Percentiles rank a stretch among this genome's conserved stretches.
These are phyloP conservation scores for Thalassaphorura encarpata DNA, from an alignment of 1,140 invertebrate species.

Conservation along the genomic window DNA sequence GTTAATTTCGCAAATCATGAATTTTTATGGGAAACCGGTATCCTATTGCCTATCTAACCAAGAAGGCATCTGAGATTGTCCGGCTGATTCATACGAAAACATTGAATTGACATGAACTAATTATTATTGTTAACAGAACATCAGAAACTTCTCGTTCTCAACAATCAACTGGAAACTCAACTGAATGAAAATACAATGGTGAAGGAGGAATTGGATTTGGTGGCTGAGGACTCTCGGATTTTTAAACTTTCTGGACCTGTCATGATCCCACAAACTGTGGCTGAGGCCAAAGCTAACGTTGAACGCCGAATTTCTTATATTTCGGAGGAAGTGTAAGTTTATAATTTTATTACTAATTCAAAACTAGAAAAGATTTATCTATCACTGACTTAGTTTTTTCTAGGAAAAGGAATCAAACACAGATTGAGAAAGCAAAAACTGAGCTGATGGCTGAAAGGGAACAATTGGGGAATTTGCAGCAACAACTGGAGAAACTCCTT, in stretches of 20 bases:
- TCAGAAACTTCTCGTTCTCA: slow-evolving; percentile 12
- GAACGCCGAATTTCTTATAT: slow-evolving; percentile 17
- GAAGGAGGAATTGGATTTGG: slow-evolving; percentile 18
- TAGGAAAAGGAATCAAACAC: slow-evolving; percentile 7
- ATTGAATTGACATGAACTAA: too few relatives aligned
- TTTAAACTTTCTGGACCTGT: slow-evolving; percentile 7
- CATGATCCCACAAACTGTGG: slow-evolving; percentile 11
- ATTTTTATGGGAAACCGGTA: too few relatives aligned
- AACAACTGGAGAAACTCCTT: not conserved
- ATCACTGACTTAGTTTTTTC: not conserved
- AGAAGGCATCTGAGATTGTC: too few relatives aligned
- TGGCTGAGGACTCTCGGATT: slow-evolving; percentile 5
- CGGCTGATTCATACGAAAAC: too few relatives aligned
- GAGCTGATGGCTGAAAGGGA: slow-evolving; percentile 10
- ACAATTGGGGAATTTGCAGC: slow-evolving; percentile 1
- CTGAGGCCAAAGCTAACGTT: slow-evolving; percentile 13
- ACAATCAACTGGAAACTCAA: slow-evolving; percentile 17
- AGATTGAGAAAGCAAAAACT: not conserved
- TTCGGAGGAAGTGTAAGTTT: slow-evolving; percentile 13
- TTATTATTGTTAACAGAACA: too few relatives aligned
- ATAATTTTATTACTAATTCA: not conserved
- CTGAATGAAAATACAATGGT: slow-evolving; percentile 22
- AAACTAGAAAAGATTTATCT: not conserved
- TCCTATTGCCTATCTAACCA: too few relatives aligned
- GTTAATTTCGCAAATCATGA: too few relatives aligned